Conservation (phyloP, 2,797 vertebrate species). For the Salmo trutta region DNA sequence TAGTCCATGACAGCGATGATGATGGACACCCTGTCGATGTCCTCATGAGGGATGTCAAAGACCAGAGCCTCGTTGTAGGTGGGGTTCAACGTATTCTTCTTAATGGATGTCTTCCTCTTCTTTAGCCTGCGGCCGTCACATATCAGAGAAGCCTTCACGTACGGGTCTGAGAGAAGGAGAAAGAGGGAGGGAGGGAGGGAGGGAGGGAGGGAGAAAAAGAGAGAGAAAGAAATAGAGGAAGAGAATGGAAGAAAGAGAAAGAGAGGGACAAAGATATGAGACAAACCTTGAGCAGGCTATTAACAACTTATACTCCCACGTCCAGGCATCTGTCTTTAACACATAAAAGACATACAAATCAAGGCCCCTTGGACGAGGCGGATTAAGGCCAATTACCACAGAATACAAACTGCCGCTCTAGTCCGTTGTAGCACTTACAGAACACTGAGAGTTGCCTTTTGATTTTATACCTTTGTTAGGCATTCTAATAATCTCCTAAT, state of each 20-base stretch:
- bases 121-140: conserved; percentile 91
- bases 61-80: conserved; percentile 95
- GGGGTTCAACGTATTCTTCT: conserved; percentile 95
- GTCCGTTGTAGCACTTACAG: conserved; percentile 35
- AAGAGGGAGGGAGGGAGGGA: not conserved
- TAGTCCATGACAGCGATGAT: conserved; percentile 94
- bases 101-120: conserved; percentile 95
- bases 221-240: not conserved
- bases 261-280: conserved; percentile 20
- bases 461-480: conserved; percentile 32
- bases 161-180: conserved; percentile 80
- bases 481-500: conserved; percentile 34
- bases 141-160: conserved; percentile 92
- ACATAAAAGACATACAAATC: conserved; percentile 62
- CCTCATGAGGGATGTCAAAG: conserved; percentile 93
- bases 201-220: not conserved
- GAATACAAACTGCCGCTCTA: conserved; percentile 14
- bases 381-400: conserved; percentile 59
- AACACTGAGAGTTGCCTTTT: conserved; percentile 14
- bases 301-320: conserved; percentile 46
- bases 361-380: conserved; percentile 64
- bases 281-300: conserved; percentile 32
- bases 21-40: conserved; percentile 88
- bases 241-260: not conserved
- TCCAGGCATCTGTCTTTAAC: conserved; percentile 42